Evolutionary conservation across 2,888 invertebrate species (phyloP).

Genomic region (Platycnemis pennipes): DNA sequence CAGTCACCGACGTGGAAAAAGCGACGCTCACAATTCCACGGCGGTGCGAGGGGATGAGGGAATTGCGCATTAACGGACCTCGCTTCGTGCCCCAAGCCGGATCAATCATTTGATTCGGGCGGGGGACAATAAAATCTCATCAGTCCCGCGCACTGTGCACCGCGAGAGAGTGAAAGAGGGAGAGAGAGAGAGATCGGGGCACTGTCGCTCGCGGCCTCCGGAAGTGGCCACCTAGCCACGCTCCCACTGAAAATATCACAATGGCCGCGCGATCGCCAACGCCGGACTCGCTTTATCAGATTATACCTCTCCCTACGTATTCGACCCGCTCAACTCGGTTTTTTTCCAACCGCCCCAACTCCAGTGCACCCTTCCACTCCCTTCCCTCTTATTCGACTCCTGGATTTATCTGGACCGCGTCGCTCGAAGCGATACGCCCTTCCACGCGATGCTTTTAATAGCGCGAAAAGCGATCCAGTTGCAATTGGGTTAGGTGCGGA

Average conservation of each 20-base stretch:
- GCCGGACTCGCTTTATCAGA: not conserved
- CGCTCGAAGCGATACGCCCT: not conserved
- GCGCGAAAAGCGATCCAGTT: constrained; percentile 34
- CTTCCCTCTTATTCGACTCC: not conserved
- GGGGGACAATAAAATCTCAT: not conserved
- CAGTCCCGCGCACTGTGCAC: not conserved
- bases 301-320: not conserved
- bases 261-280: not conserved
- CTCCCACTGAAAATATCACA: not conserved
- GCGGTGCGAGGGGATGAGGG: not conserved
- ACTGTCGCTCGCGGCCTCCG: not conserved
- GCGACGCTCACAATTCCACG: not conserved
- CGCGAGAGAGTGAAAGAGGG: too few species aligned
- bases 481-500: constrained; percentile 10
- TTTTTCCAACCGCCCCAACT: not conserved
- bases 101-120: not conserved
- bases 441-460: constrained; percentile 28
- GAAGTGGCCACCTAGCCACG: not conserved
- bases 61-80: not conserved
- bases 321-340: not conserved
- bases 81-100: not conserved
- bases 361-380: not conserved
- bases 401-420: not conserved
- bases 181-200: too few species aligned
- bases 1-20: not conserved